Evolutionary conservation across 2,797 vertebrate genomes (phyloP).

Genomic region (Loris lydekkerianus): DNA sequence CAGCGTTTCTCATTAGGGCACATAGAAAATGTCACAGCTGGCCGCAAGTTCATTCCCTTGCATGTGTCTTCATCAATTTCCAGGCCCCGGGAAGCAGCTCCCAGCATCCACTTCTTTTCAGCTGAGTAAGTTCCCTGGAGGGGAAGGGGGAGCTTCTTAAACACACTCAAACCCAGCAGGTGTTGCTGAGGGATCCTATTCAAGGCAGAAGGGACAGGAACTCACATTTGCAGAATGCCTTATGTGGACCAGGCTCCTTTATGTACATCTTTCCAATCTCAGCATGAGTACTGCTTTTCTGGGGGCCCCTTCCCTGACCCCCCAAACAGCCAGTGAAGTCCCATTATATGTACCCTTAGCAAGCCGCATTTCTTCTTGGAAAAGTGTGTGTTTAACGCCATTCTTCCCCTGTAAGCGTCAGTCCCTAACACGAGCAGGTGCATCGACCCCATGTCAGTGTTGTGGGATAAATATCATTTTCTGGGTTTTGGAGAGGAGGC

Average conservation of each 20-base stretch:
- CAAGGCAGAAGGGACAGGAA: neutral
- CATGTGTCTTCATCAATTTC: conserved; percentile 59
- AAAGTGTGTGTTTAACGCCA: neutral
- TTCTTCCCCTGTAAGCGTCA: neutral
- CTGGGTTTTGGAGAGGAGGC: neutral
- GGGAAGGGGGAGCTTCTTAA: neutral
- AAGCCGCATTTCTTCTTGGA: neutral
- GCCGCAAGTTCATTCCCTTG: neutral
- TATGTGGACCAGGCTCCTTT: neutral
- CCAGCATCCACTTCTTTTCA: conserved; percentile 21
- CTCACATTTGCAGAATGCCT: neutral
- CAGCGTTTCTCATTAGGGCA: conserved; percentile 22
- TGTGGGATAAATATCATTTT: neutral
- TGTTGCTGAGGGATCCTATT: neutral
- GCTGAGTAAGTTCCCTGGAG: neutral
- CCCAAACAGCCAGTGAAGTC: neutral
- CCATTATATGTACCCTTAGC: neutral
- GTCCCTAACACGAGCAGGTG: neutral
- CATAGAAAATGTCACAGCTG: conserved; percentile 59
- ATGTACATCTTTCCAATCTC: neutral
- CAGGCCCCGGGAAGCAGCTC: conserved; percentile 37
- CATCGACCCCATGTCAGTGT: neutral
- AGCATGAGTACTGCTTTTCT: neutral
- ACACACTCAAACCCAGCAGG: neutral
- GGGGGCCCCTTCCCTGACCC: no score